Conservation (phyloP, 2,797 vertebrate species). For the Liasis olivaceus region DNA sequence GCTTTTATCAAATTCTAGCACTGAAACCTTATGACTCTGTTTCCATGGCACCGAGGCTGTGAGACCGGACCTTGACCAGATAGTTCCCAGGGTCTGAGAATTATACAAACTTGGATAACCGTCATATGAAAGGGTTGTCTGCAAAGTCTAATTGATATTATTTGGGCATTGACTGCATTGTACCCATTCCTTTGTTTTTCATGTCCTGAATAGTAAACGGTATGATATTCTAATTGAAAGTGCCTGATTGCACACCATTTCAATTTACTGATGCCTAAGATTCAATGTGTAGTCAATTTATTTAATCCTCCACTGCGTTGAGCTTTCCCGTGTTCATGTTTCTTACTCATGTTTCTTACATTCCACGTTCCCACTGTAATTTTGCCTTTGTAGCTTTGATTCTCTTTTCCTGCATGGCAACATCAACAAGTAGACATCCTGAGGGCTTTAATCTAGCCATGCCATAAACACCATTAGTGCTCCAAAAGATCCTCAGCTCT, state of each 20-base stretch:
- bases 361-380: neutral
- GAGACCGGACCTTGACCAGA: too few relatives aligned
- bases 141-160: neutral
- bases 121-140: neutral
- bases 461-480: neutral
- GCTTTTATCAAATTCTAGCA: too few relatives aligned
- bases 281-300: neutral
- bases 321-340: neutral
- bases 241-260: neutral
- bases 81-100: too few relatives aligned
- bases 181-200: neutral
- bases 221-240: neutral
- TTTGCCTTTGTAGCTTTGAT: neutral
- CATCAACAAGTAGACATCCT: neutral
- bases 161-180: neutral
- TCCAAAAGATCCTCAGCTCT: neutral
- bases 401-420: neutral
- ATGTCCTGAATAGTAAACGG: neutral
- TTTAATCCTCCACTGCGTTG: neutral
- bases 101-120: neutral
- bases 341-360: too few relatives aligned
- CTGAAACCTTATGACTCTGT: too few relatives aligned
- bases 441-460: neutral
- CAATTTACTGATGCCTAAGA: neutral
- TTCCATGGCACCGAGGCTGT: too few relatives aligned